A percentile compares a stretch with the other conserved stretches of the same genome.
phyloP scores from a whole-genome alignment of 2,113 vertebrate genomes.

The Larimichthys polyactis region DNA sequence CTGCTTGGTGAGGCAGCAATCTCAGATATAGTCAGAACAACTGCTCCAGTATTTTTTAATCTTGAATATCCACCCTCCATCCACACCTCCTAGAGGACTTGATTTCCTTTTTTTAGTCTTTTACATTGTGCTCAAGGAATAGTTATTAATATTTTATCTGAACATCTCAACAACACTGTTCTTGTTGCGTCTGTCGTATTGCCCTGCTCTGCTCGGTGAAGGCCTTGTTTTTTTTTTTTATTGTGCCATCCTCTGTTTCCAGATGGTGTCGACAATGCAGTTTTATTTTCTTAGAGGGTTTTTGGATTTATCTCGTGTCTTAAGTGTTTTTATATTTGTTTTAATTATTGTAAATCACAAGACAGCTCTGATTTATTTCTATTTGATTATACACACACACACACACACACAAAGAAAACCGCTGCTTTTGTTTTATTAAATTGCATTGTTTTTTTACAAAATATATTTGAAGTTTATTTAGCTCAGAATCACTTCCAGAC shows the following conservation, averaged over 20 bases:
- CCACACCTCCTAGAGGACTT: background rate
- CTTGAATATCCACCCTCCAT: no score
- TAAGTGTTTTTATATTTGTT: background rate
- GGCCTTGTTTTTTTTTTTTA: slow-evolving; percentile 26
- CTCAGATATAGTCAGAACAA: no score
- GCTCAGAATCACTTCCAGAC: background rate
- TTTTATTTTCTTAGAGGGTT: background rate
- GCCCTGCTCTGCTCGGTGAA: slow-evolving; percentile 9
- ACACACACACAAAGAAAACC: background rate
- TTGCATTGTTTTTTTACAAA: background rate
- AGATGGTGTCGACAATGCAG: background rate
- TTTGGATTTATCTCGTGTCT: background rate
- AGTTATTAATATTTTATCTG: background rate
- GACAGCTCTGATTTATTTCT: background rate
- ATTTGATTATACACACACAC: background rate
- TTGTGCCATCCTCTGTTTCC: slow-evolving; percentile 20
- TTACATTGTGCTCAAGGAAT: background rate
- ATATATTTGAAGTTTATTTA: background rate
- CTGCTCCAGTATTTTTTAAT: no score
- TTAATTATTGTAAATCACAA: background rate
- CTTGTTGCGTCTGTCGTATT: background rate
- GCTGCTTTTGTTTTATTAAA: background rate
- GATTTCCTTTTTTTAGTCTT: background rate
- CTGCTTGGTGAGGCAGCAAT: no score
- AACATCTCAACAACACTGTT: background rate